Base-by-base conservation (phyloP, 2,888 invertebrate species). In the Carcina quercana region DNA sequence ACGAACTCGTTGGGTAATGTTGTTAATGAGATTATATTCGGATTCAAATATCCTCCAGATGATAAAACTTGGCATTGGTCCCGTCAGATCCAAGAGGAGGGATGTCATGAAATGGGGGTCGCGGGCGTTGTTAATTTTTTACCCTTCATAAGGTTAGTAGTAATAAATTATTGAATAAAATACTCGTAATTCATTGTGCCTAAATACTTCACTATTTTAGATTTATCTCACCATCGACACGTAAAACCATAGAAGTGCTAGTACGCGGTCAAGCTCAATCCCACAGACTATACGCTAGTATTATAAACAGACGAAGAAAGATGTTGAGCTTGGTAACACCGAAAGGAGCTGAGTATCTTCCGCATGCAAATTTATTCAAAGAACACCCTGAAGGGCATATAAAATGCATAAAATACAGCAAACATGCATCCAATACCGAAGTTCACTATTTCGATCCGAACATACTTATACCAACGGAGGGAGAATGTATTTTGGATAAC, bases 41-140 rank as follows among this genome's bases (percentile, higher is more conserved):
- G 95, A 0, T 86, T 86, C 50, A 87, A 87, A 45, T 95, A 88
- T 66, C 72, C 85, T 2, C 82, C 87, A 29, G 80, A 91, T 34
- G 91, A 95, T 58, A 80, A 86, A 53, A 88, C 88, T 4, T 96
- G 95, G 94, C 78, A 75, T 34, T 92, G 92, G 88, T 73, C 95
- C 34, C 88, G 91, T 51, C 75, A 89, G 47, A 78, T 93, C 30
- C 93, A 95, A 65, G 94, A 94, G 59, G 92, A 94, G 63, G 95
- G 95, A 1, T 89, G 92, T 28, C 91, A 93, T 58, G 87, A 90
- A 50, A 91, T 96, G 59, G 94, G 94, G 0, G 88, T 96, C 2
- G 91, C 94, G 1, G 94, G 92, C 2, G 88, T 91, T 7, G 85
- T 95, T 2, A 96, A 96, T 67, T 96, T 95, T 69, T 76, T 96